Conservation (phyloP, 2,797 vertebrate species). For the Catamblyrhynchus diadema region DNA sequence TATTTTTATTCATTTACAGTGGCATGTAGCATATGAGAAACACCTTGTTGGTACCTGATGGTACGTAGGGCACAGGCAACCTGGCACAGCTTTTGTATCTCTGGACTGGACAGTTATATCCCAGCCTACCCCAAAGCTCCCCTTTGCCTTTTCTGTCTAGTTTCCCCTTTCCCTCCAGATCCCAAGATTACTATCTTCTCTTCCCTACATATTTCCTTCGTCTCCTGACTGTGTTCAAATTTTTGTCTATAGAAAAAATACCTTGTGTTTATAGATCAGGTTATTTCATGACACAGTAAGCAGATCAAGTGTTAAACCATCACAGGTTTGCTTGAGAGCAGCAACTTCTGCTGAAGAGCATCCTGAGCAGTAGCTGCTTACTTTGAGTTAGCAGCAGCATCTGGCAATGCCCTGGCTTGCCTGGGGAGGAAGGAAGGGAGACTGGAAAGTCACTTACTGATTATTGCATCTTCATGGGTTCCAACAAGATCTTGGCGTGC, state of each 20-base stretch:
- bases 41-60: background rate
- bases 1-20: background rate
- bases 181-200: background rate
- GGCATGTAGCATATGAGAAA: background rate
- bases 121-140: background rate
- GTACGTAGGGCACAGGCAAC: background rate
- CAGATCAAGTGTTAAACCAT: background rate
- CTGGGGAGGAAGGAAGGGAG: background rate
- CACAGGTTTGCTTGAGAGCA: background rate
- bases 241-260: background rate
- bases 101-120: background rate
- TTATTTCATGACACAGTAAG: background rate
- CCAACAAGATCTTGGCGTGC: background rate
- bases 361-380: background rate
- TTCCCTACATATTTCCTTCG: background rate
- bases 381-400: background rate
- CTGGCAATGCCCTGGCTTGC: background rate
- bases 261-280: fast-evolving
- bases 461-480: background rate
- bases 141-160: background rate
- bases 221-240: background rate
- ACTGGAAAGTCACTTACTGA: background rate
- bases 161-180: background rate
- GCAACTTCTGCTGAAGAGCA: background rate
- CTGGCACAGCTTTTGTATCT: background rate